Conservation (phyloP, 2,113 vertebrate genomes). For the Chamaea fasciata region DNA sequence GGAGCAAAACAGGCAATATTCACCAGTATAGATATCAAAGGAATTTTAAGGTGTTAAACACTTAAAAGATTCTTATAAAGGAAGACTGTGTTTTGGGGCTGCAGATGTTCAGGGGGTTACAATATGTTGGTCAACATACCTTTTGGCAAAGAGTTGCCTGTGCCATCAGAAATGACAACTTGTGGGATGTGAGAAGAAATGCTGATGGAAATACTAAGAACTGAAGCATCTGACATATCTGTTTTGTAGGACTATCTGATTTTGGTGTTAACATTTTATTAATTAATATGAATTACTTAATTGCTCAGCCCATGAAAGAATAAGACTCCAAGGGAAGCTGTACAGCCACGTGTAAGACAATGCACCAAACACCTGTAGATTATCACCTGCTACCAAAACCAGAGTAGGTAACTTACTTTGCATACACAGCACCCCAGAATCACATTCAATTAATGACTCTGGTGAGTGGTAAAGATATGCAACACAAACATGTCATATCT, state of each 20-base stretch:
- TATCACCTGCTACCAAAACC: not conserved
- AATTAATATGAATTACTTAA: not conserved
- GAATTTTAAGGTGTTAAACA: not conserved
- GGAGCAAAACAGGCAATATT: not conserved
- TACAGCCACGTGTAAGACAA: fast-evolving
- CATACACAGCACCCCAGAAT: not conserved
- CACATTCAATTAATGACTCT: not conserved
- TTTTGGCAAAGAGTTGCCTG: not conserved
- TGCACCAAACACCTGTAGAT: not conserved
- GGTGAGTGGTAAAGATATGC: not conserved
- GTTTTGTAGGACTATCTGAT: not conserved
- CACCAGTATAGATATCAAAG: not conserved
- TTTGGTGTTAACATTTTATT: not conserved
- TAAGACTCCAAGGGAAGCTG: not conserved
- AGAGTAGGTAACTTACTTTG: not conserved
- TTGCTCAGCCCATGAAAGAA: not conserved
- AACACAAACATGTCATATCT: not conserved
- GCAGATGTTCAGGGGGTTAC: fast-evolving
- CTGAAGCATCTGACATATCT: not conserved
- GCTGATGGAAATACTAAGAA: not conserved
- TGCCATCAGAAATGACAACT: not conserved
- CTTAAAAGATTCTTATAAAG: not conserved
- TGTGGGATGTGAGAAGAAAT: not conserved
- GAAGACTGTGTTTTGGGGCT: not conserved
- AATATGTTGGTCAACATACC: not conserved